phyloP scores from a whole-genome alignment of 2,113 vertebrate species.

The Dryoscopus gambensis region DNA sequence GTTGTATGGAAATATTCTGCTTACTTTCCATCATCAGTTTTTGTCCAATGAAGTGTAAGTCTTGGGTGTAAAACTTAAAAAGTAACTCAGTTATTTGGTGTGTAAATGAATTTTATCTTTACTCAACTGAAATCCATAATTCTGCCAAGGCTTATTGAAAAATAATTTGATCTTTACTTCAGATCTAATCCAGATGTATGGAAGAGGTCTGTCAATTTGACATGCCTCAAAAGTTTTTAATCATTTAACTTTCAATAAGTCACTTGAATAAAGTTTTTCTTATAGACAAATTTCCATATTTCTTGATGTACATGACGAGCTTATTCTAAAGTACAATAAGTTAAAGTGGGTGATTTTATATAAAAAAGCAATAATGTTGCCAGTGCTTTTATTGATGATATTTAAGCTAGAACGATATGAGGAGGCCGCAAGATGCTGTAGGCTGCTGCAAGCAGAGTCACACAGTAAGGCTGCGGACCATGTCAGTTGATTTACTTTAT shows the following conservation, averaged over 20 bases:
- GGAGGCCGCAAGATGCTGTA: not conserved
- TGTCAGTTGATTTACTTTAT: not conserved
- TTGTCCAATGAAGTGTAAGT: not conserved
- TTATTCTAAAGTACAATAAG: not conserved
- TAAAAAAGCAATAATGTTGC: not conserved
- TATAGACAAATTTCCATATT: not conserved
- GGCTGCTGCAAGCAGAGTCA: not conserved
- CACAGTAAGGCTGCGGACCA: not conserved
- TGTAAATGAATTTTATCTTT: not conserved
- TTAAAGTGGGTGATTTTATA: not conserved
- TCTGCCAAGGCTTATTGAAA: not conserved
- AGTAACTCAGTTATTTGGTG: not conserved
- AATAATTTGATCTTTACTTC: not conserved
- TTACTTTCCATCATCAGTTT: not conserved
- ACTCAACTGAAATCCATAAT: not conserved
- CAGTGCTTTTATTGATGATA: not conserved
- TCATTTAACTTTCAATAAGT: not conserved
- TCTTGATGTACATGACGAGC: not conserved
- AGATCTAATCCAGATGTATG: not conserved
- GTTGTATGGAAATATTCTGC: not conserved
- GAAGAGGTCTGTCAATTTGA: not conserved
- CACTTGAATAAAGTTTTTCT: not conserved
- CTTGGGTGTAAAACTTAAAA: not conserved
- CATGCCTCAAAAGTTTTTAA: not conserved
- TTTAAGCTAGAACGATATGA: not conserved